Evolutionary conservation across 2,797 vertebrate genomes (phyloP), one percentile per base, ranked within the genome.

Genomic region (Scolopax rusticola): DNA sequence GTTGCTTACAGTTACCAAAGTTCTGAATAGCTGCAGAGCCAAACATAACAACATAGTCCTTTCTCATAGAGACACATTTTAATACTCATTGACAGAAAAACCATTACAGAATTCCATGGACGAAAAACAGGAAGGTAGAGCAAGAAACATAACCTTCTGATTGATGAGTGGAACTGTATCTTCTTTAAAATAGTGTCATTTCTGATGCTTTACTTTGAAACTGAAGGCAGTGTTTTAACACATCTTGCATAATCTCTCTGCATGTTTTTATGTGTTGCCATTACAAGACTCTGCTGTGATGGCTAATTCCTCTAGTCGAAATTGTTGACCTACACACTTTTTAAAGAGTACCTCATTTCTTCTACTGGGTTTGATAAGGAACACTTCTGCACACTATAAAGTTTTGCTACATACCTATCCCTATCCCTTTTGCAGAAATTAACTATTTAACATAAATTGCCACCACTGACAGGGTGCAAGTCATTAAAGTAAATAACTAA

Each of bases 161-260:
- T 89, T 81, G 85, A 28, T 63, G n/a, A 79, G 27, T 80, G 43
- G 65, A 89, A 38, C 10, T 48, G 3, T 73, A 36, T 63, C 3
- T 57, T 68, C 47, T 90, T 91, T 79, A 65, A 88, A 78, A 67
- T 38, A 6, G 12, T 69, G 61, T 45, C 30, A 32, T 41, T 64
- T 77, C 83, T 71, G 33, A 71, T 77, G 19, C 25, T 86, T 87
- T 70, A 30, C 56, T 92, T 85, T 78, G 76, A 89, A 95, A 63
- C 7, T 0, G 3, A 92, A 83, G 61, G 28, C 79, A 89, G 25
- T 4, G 5, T 92, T 94, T 92, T 81, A 89, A 79, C 82, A 56
- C 68, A 78, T 19, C 38, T 91, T 70, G 79, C 57, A 21, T 81
- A 54, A 61, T 79, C 70, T 86, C 54, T 25, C 50, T 27, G 10